phyloP scores from a whole-genome alignment of 2,888 invertebrate genomes.

The Hofmannophila pseudospretella region DNA sequence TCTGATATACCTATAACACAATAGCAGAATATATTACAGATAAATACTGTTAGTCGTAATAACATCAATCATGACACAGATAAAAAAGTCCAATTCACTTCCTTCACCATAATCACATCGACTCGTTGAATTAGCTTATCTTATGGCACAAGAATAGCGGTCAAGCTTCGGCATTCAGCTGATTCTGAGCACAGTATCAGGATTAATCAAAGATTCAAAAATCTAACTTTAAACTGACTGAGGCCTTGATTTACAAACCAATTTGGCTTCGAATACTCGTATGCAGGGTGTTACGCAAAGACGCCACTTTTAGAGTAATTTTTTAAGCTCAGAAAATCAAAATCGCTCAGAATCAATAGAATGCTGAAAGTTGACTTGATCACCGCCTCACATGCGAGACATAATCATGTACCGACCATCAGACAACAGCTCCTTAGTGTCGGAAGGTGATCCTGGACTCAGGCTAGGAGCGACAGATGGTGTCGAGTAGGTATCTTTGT shows the following conservation, averaged over 20 bases:
- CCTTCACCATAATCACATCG: not conserved
- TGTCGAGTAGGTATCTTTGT: slow-evolving; percentile 74
- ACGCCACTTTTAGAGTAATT: not conserved
- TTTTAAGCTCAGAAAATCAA: slow-evolving; percentile 7
- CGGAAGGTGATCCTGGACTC: slow-evolving; percentile 83
- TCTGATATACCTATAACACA: slow-evolving; percentile 19
- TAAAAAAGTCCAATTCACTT: slow-evolving; percentile 7
- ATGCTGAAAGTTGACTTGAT: slow-evolving; percentile 27
- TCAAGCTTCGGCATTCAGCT: slow-evolving; percentile 33
- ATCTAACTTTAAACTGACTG: not conserved
- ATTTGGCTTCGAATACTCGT: not conserved
- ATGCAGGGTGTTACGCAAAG: not conserved
- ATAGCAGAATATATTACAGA: slow-evolving; percentile 22
- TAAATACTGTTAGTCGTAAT: slow-evolving; percentile 23
- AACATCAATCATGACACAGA: slow-evolving; percentile 23
- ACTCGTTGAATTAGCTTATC: not conserved
- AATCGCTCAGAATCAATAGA: slow-evolving; percentile 20
- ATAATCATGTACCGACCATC: slow-evolving; percentile 77
- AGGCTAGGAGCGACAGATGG: slow-evolving; percentile 80
- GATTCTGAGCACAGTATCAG: slow-evolving; percentile 15
- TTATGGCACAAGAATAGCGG: slow-evolving; percentile 12
- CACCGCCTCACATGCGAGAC: slow-evolving; percentile 63
- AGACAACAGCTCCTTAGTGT: slow-evolving; percentile 80
- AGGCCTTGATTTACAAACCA: not conserved
- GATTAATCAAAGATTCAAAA: not conserved